Evolutionary conservation across 2,888 invertebrate genomes (phyloP), one percentile per base, ranked within the genome.

Genomic region (Agonopterix arenella): DNA sequence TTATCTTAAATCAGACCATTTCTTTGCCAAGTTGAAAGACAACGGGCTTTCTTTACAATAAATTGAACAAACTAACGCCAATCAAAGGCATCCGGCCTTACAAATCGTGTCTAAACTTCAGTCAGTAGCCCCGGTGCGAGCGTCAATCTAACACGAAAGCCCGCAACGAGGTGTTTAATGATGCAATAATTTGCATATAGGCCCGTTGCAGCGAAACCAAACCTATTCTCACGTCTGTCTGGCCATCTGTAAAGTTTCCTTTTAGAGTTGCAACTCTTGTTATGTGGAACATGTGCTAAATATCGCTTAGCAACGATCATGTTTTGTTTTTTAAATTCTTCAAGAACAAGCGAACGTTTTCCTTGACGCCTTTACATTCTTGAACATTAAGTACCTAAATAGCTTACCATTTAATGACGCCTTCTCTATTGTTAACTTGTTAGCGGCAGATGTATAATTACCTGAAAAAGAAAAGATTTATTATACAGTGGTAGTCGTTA

Each of bases 181-280:
- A 88, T 83, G 80, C 81, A 79, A 81, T 80, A 76, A 88, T 89
- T 88, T 89, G 86, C 89, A 89, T 89, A 84, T 76, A 67, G 65
- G 70, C 69, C 73, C 72, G 75, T 73, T 73, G 75, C 68, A 66
- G 67, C 62, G 69, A 56, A 69, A 72, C 68, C 58, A 72, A 56
- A 71, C 60, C 82, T 78, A 84, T 88, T 88, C 86, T 84, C 86
- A 86, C 77, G 86, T 85, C 88, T 72, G 74, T 83, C 53, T 64
- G 52, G 58, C 53, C 64, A 59, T 56, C 58, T 54, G 54, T 63
- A 66, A 63, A 61, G 68, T 68, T 73, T 68, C 81, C 82, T 77
- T 83, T 67, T 81, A 80, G 57, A 76, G 80, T 56, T 53, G 54
- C 58, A 59, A 60, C 68, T 70, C 77, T 80, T 80, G 77, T 80